These are phyloP conservation scores for Melinopterus prodromus DNA, from an alignment of 2,888 invertebrate genomes.

Conservation along the genomic window DNA sequence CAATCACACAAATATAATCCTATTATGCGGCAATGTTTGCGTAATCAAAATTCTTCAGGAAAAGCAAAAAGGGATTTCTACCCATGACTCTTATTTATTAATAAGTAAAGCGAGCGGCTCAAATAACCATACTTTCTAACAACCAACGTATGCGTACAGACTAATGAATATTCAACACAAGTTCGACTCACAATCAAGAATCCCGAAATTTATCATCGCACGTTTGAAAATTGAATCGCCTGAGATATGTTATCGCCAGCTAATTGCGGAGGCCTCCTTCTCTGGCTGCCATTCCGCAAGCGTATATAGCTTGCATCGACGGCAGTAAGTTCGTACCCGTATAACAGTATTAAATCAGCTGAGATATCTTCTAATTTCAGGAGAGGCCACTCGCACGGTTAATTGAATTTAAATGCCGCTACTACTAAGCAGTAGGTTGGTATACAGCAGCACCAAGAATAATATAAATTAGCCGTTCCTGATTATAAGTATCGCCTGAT, in stretches of 20 bases:
- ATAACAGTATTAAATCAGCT: background rate
- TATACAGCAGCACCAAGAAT: conserved; percentile 4
- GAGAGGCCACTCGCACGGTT: background rate
- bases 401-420: background rate
- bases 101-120: background rate
- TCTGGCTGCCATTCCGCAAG: background rate
- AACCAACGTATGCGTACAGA: background rate
- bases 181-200: background rate
- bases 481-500: conserved; percentile 23
- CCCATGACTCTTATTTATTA: no score
- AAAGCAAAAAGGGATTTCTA: no score
- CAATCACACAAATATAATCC: no score
- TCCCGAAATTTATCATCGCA: background rate
- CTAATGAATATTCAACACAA: background rate
- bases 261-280: conserved; percentile 4
- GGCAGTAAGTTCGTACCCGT: background rate
- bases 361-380: conserved; percentile 4
- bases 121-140: background rate
- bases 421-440: background rate
- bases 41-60: no score
- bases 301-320: background rate
- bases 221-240: background rate
- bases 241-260: background rate
- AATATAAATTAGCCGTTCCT: conserved; percentile 19
- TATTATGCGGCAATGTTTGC: no score